Conservation (phyloP, 2,888 invertebrate genomes). For the Schizaphis graminum region DNA sequence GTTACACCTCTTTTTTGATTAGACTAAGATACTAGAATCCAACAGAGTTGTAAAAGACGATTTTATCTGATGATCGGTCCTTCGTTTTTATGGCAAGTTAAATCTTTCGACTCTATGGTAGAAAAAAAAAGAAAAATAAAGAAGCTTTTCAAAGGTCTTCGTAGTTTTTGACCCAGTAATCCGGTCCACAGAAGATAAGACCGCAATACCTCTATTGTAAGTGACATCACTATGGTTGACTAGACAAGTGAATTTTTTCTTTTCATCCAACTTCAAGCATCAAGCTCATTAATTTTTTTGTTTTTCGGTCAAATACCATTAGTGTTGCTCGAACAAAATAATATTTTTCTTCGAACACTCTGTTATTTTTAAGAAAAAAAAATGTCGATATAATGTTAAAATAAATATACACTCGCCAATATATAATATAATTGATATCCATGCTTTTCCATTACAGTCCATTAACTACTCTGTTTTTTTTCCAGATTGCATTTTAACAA, state of each 20-base stretch:
- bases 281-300: conserved; percentile 14
- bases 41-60: conserved; percentile 21
- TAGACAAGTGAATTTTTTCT: conserved; percentile 35
- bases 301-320: not conserved
- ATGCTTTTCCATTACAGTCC: not conserved
- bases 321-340: not conserved
- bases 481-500: not conserved
- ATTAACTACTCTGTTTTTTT: not conserved
- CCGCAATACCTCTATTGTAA: conserved; percentile 35
- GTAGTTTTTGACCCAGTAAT: conserved; percentile 36
- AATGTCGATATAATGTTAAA: not conserved
- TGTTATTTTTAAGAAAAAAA: not conserved
- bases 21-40: conserved; percentile 17
- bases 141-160: conserved; percentile 34
- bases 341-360: not conserved
- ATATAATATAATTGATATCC: not conserved
- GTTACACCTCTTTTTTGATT: not conserved
- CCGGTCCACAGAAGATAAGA: conserved; percentile 39
- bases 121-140: conserved; percentile 2
- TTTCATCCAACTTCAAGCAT: not conserved
- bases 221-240: not conserved
- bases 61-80: conserved; percentile 53
- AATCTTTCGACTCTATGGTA: conserved; percentile 11
- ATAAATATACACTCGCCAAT: not conserved
- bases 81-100: conserved; percentile 26